Conservation (phyloP, 2,888 invertebrate genomes). For the Stratiomys singularior region DNA sequence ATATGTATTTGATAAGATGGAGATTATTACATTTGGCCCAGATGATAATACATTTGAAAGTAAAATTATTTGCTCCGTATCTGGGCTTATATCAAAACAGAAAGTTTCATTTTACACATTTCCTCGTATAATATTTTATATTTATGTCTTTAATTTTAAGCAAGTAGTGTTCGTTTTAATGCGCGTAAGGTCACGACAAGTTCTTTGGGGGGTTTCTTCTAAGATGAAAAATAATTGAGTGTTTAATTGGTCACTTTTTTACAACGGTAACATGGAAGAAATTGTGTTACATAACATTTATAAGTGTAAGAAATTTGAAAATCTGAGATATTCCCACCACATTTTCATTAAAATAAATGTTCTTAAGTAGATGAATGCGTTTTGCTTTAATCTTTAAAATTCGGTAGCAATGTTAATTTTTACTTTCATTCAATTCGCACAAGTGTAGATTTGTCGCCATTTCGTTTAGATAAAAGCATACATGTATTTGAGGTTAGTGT, state of each 20-base stretch:
- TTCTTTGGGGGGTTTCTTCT: constrained; percentile 19
- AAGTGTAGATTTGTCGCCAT: no score
- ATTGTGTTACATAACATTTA: neutral
- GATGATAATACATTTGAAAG: neutral
- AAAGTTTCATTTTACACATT: constrained; percentile 40
- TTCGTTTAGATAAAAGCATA: no score
- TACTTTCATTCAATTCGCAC: no score
- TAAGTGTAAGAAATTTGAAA: neutral
- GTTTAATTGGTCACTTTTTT: constrained; percentile 18
- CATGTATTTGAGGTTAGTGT: no score
- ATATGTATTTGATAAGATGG: neutral
- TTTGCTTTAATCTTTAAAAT: no score
- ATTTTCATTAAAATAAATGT: constrained; percentile 27
- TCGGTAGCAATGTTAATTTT: no score
- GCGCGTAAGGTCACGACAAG: constrained; percentile 10
- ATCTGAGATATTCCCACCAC: constrained; percentile 45
- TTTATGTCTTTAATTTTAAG: constrained; percentile 38
- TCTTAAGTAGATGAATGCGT: neutral
- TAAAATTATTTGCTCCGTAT: neutral
- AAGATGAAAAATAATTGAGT: neutral
- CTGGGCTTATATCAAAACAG: neutral
- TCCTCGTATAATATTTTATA: constrained; percentile 40
- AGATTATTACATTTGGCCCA: neutral
- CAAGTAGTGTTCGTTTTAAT: constrained; percentile 32
- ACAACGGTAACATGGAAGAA: constrained; percentile 3